phyloP scores from a whole-genome alignment of 1,140 invertebrate genomes.

The Pomacea maculata region DNA sequence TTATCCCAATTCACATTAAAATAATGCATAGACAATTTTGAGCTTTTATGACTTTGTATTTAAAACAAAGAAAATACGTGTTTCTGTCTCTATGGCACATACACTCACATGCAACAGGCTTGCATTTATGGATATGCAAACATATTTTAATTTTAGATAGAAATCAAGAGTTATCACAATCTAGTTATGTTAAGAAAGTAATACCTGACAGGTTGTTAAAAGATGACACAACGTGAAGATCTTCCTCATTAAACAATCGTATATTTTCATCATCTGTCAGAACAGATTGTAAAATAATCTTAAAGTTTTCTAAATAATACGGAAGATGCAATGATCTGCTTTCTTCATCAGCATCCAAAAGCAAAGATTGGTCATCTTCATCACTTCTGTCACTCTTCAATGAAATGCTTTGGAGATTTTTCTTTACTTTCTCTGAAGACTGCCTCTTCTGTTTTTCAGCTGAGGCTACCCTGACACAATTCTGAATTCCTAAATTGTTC shows the following conservation, averaged over 20 bases:
- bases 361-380: constrained; percentile 1
- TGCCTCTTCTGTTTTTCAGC: not conserved
- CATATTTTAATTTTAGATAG: not conserved
- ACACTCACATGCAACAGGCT: not conserved
- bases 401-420: not conserved
- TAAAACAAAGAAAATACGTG: too few species aligned
- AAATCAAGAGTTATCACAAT: not conserved
- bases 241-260: constrained; percentile 65
- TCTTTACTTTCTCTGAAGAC: not conserved
- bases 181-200: not conserved
- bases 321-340: constrained; percentile 51
- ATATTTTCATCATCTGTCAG: constrained; percentile 59
- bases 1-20: not conserved
- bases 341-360: not conserved
- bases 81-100: not conserved
- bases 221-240: constrained; percentile 51
- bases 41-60: not conserved
- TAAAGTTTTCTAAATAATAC: constrained; percentile 66
- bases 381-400: constrained; percentile 4
- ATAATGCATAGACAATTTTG: not conserved
- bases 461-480: not conserved
- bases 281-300: constrained; percentile 62
- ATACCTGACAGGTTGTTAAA: constrained; percentile 62
- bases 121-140: not conserved
- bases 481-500: not conserved